Conservation (phyloP, 2,888 invertebrate species). For the Timandra comae region DNA sequence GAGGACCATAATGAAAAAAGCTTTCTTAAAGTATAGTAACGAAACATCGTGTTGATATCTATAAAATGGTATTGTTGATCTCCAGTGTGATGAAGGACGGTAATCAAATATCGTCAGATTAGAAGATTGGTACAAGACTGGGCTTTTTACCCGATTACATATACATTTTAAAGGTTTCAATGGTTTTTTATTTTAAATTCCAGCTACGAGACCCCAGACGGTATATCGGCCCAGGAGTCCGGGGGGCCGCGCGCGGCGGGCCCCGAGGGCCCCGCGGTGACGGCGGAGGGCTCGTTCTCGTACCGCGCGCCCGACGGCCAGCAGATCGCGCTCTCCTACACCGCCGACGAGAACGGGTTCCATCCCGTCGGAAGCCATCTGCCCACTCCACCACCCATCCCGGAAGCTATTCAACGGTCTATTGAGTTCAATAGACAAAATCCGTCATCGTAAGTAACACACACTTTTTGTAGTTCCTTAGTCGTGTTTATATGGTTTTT, state of each 20-base stretch:
- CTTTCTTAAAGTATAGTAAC: too few relatives aligned
- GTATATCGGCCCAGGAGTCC: slow-evolving; percentile 78
- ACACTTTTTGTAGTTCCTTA: too few relatives aligned
- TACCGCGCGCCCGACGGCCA: slow-evolving; percentile 82
- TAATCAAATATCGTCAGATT: too few relatives aligned
- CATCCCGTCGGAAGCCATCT: slow-evolving; percentile 78
- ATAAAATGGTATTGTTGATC: too few relatives aligned
- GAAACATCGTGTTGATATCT: too few relatives aligned
- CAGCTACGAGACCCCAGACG: slow-evolving; percentile 80
- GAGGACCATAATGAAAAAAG: too few relatives aligned
- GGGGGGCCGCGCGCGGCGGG: slow-evolving; percentile 76
- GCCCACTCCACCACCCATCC: slow-evolving; percentile 78
- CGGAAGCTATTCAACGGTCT: slow-evolving; percentile 74
- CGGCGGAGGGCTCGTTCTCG: slow-evolving; percentile 81
- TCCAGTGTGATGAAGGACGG: too few relatives aligned
- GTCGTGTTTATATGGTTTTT: too few relatives aligned
- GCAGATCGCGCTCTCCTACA: slow-evolving; percentile 79
- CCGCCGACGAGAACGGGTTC: slow-evolving; percentile 84
- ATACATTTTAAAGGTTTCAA: too few relatives aligned
- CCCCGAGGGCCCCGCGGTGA: slow-evolving; percentile 71
- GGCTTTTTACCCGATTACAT: too few relatives aligned
- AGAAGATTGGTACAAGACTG: too few relatives aligned
- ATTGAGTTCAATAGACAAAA: slow-evolving; percentile 59
- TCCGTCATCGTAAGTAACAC: slow-evolving; percentile 42
- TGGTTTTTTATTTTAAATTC: too few relatives aligned